Conservation (phyloP, 1,140 invertebrate species). For the Drosophila setifemur region DNA sequence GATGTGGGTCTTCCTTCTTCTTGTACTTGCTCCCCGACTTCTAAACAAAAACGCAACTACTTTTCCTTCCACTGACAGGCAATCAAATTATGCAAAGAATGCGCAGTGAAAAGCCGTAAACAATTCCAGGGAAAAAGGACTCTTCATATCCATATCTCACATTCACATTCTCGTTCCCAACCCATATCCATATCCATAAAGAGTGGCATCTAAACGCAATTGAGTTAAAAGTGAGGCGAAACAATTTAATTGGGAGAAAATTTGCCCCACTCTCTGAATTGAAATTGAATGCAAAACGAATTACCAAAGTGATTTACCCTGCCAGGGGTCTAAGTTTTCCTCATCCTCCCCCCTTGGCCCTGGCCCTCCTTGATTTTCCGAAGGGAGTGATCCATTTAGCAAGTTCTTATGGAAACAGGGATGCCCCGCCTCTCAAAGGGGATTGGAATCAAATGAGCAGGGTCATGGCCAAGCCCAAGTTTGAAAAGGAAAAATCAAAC, state of each 20-base stretch:
- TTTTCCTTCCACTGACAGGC: constrained; percentile 29
- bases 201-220: constrained; percentile 64
- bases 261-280: constrained; percentile 32
- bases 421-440: constrained; percentile 19
- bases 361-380: not conserved
- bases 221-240: constrained; percentile 65
- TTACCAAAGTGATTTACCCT: constrained; percentile 69
- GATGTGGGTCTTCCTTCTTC: not conserved
- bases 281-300: constrained; percentile 51
- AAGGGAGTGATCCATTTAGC: constrained; percentile 38
- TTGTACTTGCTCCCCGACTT: constrained; percentile 21
- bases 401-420: constrained; percentile 5
- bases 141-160: too few relatives aligned
- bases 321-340: constrained; percentile 2
- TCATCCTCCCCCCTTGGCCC: not conserved
- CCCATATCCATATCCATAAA: not conserved
- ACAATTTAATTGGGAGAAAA: constrained; percentile 59
- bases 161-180: too few relatives aligned
- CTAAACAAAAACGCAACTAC: not conserved
- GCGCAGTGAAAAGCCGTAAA: constrained; percentile 69
- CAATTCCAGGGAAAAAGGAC: constrained; percentile 66
- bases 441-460: constrained; percentile 5
- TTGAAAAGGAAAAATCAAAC: constrained; percentile 58
- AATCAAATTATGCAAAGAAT: constrained; percentile 72
- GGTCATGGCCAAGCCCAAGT: constrained; percentile 35